phyloP scores from a whole-genome alignment of 37 sponge, comb jelly and placozoan species.

The Halisarca cf. caerulea region DNA sequence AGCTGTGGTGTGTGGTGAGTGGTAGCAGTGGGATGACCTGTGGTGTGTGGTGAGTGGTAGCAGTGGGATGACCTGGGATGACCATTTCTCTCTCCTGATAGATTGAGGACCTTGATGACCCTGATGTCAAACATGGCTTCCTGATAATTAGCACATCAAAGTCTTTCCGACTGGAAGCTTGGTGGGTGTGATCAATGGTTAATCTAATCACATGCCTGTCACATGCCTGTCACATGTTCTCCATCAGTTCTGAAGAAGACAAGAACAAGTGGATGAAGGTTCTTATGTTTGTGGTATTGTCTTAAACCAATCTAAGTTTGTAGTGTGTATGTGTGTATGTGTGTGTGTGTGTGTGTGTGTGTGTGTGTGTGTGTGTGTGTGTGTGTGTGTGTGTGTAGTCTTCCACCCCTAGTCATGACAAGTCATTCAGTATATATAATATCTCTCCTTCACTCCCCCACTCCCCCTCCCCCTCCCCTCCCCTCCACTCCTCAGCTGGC shows the following conservation, averaged over 20 bases:
- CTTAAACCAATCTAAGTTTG: too few relatives aligned
- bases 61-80: not conserved
- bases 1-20: not conserved
- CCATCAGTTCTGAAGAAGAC: slow-evolving; percentile 40
- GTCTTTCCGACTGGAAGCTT: slow-evolving; percentile 74
- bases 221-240: not conserved
- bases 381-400: too few relatives aligned
- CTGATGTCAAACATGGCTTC: slow-evolving; percentile 72
- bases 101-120: slow-evolving; percentile 72
- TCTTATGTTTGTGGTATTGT: too few relatives aligned
- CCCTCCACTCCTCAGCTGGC: too few relatives aligned
- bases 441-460: too few relatives aligned
- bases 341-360: too few relatives aligned
- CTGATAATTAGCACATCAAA: slow-evolving; percentile 78
- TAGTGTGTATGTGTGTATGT: too few relatives aligned
- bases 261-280: slow-evolving; percentile 50
- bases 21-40: not conserved
- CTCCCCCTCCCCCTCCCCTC: too few relatives aligned
- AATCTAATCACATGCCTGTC: not conserved
- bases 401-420: too few relatives aligned
- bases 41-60: not conserved
- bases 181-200: not conserved
- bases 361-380: too few relatives aligned
- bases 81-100: not conserved
- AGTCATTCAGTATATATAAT: too few relatives aligned